Evolutionary conservation across 1,140 invertebrate species (phyloP).

Genomic region (Drosophila tani): DNA sequence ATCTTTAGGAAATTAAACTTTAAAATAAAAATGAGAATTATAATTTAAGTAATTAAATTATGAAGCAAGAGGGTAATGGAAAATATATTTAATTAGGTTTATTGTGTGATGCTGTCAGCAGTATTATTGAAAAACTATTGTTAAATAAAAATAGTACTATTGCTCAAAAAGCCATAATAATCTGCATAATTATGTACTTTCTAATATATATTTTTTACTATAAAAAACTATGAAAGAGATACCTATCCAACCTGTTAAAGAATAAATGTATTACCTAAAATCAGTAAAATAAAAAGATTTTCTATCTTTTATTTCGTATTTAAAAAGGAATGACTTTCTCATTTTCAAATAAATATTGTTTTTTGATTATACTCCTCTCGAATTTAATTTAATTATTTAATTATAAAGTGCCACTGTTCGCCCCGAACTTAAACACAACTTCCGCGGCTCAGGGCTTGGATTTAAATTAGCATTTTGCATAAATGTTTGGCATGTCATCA

Average conservation of each 20-base stretch:
- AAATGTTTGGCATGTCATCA: conserved; percentile 79
- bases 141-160: background rate
- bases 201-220: too few relatives aligned
- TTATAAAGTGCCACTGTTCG: conserved; percentile 30
- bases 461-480: conserved; percentile 81
- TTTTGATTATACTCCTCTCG: background rate
- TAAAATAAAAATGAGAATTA: background rate
- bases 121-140: background rate
- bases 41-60: background rate
- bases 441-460: conserved; percentile 52
- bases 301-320: too few relatives aligned
- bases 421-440: conserved; percentile 30
- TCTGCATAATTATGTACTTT: too few relatives aligned
- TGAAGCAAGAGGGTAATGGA: background rate
- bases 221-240: too few relatives aligned
- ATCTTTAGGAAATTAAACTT: too few relatives aligned
- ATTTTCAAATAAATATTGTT: too few relatives aligned
- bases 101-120: background rate
- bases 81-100: background rate
- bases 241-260: too few relatives aligned
- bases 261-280: too few relatives aligned
- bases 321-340: too few relatives aligned
- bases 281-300: too few relatives aligned
- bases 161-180: background rate
- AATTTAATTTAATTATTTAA: background rate